These are phyloP conservation scores for Drosophila asahinai DNA, from an alignment of 1,140 invertebrate species.

Conservation along the genomic window DNA sequence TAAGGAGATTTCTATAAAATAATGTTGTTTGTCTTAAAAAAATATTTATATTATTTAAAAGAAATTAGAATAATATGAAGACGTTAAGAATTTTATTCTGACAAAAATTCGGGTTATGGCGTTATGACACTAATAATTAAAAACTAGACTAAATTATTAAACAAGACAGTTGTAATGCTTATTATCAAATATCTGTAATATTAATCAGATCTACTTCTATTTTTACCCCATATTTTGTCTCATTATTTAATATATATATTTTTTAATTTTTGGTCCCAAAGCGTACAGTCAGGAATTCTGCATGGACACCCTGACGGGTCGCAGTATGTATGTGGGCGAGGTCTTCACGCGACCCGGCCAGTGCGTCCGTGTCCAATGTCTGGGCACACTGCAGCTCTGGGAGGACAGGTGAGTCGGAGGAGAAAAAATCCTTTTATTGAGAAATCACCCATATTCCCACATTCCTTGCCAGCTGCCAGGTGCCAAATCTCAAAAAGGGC, in stretches of 20 bases:
- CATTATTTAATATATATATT: neutral
- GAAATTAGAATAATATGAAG: no score
- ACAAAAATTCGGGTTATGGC: no score
- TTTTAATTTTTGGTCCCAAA: neutral
- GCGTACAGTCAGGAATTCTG: constrained; percentile 52
- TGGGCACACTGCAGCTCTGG: constrained; percentile 71
- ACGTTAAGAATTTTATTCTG: no score
- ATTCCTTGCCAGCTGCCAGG: constrained; percentile 55
- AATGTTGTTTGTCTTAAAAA: no score
- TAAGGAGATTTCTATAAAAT: neutral
- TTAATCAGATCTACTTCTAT: no score
- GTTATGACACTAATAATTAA: no score
- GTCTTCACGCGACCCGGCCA: constrained; percentile 62
- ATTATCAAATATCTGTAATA: no score
- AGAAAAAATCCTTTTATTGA: neutral
- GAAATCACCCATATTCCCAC: neutral
- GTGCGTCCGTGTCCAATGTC: constrained; percentile 75
- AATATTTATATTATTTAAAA: no score
- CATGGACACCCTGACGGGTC: constrained; percentile 59
- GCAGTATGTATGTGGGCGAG: constrained; percentile 73
- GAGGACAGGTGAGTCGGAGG: constrained; percentile 68
- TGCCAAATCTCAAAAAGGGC: constrained; percentile 51
- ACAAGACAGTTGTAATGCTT: no score
- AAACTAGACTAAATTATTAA: no score
- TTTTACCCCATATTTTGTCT: neutral